Evolutionary conservation across 2,888 invertebrate genomes (phyloP), one percentile per base, ranked within the genome.

Genomic region (Pterostichus madidus): DNA sequence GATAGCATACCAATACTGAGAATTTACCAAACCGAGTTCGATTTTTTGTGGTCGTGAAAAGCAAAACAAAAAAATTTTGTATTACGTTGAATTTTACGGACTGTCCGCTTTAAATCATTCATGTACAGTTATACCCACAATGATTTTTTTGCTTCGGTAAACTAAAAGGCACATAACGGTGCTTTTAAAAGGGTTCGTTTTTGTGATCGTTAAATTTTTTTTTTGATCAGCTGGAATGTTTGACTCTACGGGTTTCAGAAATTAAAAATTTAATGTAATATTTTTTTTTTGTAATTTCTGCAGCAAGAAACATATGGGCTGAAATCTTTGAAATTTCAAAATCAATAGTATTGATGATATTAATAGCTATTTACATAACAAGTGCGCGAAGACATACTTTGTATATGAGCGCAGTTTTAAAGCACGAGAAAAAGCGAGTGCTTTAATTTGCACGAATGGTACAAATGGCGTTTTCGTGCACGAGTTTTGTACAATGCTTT

Each of bases 171-270:
- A n/a, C 13, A 24, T 80, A 80, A 80, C 80, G 68, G 68, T 68
- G 52, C 13, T n/a, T 80, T 64, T 46, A 35, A 64, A 79, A 79
- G 79, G 79, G 64, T 78, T 61, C 39, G 49, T 79, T 79, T 79
- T 79, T 79, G 77, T 77, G 59, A 15, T 39, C 77, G 59, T 79
- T 61, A 79, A 64, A 44, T 79, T 79, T 79, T 79, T 79, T 79
- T n/a, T n/a, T n/a, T n/a, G n/a, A n/a, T n/a, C 44, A 39, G 39
- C 44, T 5, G 11, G 8, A 44, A 39, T 68, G 59, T 6, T 8
- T 4, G 59, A 49, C 49, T 49, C 2, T 49, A 49, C 49, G 0
- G 49, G 49, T 31, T 59, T 31, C 11, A 31, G 31, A 59, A 59
- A 31, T 59, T 59, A 11, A 31, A 64, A 1, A n/a, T 61, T 31